phyloP scores from a whole-genome alignment of 2,113 vertebrate species.

The Stictonetta naevosa region DNA sequence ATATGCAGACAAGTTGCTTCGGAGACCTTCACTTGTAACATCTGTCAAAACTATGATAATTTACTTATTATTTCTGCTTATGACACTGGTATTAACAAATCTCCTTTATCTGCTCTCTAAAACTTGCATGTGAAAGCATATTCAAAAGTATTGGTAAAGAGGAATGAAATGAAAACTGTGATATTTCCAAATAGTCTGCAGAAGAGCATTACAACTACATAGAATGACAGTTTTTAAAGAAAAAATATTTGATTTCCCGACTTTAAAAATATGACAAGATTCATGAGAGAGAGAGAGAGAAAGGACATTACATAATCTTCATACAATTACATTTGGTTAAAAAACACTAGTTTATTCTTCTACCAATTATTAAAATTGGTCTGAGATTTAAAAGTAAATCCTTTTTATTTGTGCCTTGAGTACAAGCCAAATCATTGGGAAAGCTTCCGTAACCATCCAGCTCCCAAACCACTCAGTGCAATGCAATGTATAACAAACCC shows the following conservation, averaged over 20 bases:
- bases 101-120: neutral
- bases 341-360: neutral
- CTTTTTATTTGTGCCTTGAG: neutral
- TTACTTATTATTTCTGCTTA: neutral
- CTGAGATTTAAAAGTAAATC: neutral
- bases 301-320: neutral
- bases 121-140: neutral
- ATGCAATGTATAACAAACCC: neutral
- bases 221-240: neutral
- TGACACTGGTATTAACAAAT: neutral
- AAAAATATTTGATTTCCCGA: neutral
- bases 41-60: neutral
- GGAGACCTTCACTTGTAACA: neutral
- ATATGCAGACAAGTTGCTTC: neutral
- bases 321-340: neutral
- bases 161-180: neutral
- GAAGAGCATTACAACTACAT: neutral
- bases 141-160: neutral
- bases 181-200: neutral
- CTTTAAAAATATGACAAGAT: neutral
- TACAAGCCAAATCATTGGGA: neutral
- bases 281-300: neutral
- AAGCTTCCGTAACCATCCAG: neutral
- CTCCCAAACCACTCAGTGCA: rapidly evolving
- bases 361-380: neutral